These are phyloP conservation scores for Noturus placidus DNA, from an alignment of 2,113 vertebrate species.

Conservation along the genomic window DNA sequence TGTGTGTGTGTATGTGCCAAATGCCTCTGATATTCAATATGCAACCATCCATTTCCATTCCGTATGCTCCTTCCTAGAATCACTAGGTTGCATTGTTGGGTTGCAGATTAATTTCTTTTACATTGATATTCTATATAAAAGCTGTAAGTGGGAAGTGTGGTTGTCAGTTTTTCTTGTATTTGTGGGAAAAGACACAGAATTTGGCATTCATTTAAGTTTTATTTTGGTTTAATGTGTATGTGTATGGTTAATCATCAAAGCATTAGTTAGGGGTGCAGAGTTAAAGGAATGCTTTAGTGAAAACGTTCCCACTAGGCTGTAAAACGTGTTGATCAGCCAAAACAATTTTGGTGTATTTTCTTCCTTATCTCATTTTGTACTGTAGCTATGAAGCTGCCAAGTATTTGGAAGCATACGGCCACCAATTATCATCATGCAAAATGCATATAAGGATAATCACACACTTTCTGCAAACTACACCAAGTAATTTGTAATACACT, in stretches of 20 bases:
- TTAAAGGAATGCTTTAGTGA: background rate
- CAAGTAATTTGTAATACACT: background rate
- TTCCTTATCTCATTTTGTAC: background rate
- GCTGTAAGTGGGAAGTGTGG: slow-evolving; percentile 24
- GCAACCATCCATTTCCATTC: slow-evolving; percentile 52
- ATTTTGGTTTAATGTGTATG: slow-evolving; percentile 6
- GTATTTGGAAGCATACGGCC: background rate
- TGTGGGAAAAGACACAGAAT: background rate
- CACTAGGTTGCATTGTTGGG: slow-evolving; percentile 31
- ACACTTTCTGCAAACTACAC: background rate
- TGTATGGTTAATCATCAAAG: slow-evolving; percentile 5
- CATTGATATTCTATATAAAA: slow-evolving; percentile 30
- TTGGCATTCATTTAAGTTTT: background rate
- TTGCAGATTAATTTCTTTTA: slow-evolving; percentile 31
- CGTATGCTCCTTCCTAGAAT: slow-evolving; percentile 37
- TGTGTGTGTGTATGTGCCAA: slow-evolving; percentile 57
- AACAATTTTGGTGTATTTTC: background rate
- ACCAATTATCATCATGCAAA: background rate
- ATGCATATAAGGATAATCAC: slow-evolving; percentile 8
- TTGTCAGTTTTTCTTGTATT: slow-evolving; percentile 8
- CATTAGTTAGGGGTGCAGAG: slow-evolving; percentile 10
- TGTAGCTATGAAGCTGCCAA: background rate
- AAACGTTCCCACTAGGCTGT: background rate
- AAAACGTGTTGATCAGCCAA: background rate
- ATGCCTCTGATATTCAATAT: slow-evolving; percentile 56